Conservation (phyloP, 2,888 invertebrate species). For the Dasysyrphus albostriatus region DNA sequence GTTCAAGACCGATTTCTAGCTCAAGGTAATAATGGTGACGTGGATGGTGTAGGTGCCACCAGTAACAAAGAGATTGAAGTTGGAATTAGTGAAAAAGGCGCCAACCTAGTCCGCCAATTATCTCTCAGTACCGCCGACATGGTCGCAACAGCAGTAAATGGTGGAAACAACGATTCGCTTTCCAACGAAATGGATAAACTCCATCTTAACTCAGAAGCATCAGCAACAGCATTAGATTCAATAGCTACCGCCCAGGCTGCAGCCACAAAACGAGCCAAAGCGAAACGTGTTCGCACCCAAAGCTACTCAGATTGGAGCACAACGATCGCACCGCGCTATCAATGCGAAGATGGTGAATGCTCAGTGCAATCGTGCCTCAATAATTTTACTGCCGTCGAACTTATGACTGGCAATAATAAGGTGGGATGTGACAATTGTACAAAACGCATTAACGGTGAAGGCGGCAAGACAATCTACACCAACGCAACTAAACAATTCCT, state of each 20-base stretch:
- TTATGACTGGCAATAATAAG: slow-evolving; percentile 95
- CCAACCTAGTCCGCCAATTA: slow-evolving; percentile 80
- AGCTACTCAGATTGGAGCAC: slow-evolving; percentile 84
- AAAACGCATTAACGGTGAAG: slow-evolving; percentile 87
- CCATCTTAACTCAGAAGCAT: slow-evolving; percentile 54
- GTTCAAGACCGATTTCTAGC: slow-evolving; percentile 52
- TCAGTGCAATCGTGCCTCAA: slow-evolving; percentile 95
- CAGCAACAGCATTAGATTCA: slow-evolving; percentile 25
- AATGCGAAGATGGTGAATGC: slow-evolving; percentile 91
- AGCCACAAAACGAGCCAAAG: slow-evolving; percentile 64
- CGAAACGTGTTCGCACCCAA: slow-evolving; percentile 81
- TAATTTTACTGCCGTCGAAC: slow-evolving; percentile 95
- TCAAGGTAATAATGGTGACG: slow-evolving; percentile 44
- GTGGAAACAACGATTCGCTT: slow-evolving; percentile 72
- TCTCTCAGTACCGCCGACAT: slow-evolving; percentile 67
- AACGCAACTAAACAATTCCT: slow-evolving; percentile 93
- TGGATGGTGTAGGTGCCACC: slow-evolving; percentile 59
- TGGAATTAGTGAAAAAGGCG: slow-evolving; percentile 82
- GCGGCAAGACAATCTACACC: slow-evolving; percentile 90
- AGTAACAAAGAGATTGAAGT: slow-evolving; percentile 80
- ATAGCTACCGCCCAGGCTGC: slow-evolving; percentile 51
- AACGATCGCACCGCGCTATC: slow-evolving; percentile 88
- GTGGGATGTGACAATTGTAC: slow-evolving; percentile 97
- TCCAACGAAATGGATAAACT: slow-evolving; percentile 77
- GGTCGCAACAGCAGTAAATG: slow-evolving; percentile 61